Conservation (phyloP, 1,140 invertebrate genomes). For the Cotesia typhae region DNA sequence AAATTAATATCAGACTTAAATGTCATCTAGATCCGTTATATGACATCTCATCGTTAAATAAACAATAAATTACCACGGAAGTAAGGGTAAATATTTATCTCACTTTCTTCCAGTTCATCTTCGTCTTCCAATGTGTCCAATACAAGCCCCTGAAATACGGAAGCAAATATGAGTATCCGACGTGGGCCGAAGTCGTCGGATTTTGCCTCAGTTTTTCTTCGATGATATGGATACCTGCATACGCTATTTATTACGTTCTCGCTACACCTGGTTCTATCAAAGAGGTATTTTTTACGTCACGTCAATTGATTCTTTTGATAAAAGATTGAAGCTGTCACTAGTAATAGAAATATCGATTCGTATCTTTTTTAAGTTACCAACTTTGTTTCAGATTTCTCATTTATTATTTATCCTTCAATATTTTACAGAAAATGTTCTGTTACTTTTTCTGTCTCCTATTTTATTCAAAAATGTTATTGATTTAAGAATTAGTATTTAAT, state of each 20-base stretch:
- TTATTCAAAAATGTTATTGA: too few species aligned
- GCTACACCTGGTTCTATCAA: conserved; percentile 64
- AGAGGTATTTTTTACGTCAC: conserved; percentile 58
- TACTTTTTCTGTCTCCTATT: too few species aligned
- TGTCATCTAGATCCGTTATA: too few species aligned
- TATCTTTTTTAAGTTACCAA: too few species aligned
- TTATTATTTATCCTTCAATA: too few species aligned
- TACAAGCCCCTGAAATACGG: conserved; percentile 75
- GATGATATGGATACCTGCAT: conserved; percentile 77
- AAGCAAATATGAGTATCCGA: conserved; percentile 74
- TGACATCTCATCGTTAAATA: neutral
- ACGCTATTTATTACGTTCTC: conserved; percentile 70
- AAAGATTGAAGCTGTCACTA: too few species aligned
- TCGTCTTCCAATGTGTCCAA: conserved; percentile 75
- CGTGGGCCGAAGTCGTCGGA: conserved; percentile 80
- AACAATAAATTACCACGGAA: neutral
- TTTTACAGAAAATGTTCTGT: too few species aligned
- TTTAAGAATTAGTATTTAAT: too few species aligned
- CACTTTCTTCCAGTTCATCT: conserved; percentile 70
- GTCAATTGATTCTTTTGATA: conserved; percentile 10
- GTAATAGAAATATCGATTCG: conserved; percentile 9
- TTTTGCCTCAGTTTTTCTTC: conserved; percentile 78
- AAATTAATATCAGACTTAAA: too few species aligned
- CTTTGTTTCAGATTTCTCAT: too few species aligned
- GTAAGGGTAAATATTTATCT: neutral